Percentiles rank a stretch among this genome's conserved stretches.
These are phyloP conservation scores for Garra rufa DNA, from an alignment of 2,113 vertebrate genomes.

Conservation along the genomic window DNA sequence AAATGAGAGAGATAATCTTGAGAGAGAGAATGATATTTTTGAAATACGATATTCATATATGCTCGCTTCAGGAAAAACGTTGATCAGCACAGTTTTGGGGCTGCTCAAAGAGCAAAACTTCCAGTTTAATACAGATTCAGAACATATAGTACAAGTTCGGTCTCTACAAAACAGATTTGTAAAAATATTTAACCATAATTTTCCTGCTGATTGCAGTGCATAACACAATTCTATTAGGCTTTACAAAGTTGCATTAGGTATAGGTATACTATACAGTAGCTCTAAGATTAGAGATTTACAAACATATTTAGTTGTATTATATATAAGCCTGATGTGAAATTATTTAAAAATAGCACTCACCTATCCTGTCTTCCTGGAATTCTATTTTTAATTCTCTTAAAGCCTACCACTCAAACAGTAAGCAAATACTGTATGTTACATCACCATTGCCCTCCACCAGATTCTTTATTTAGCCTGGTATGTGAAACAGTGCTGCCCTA, in stretches of 20 bases:
- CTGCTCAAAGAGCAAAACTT: neutral
- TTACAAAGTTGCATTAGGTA: neutral
- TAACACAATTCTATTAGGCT: neutral
- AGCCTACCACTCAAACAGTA: neutral
- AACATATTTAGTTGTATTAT: neutral
- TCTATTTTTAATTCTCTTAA: neutral
- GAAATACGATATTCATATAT: neutral
- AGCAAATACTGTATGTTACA: neutral
- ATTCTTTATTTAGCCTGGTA: conserved; percentile 13
- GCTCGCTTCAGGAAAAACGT: neutral
- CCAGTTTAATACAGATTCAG: neutral
- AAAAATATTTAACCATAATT: neutral
- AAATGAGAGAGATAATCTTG: neutral
- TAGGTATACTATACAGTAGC: neutral
- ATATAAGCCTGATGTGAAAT: neutral
- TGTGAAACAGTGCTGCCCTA: neutral
- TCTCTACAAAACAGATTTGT: neutral
- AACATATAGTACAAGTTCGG: neutral
- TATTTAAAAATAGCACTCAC: neutral
- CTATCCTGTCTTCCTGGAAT: neutral
- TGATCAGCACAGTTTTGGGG: neutral
- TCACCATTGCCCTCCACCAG: neutral
- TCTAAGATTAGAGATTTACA: neutral
- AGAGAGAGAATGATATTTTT: neutral
- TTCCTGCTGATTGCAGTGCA: neutral